Evolutionary conservation across 1,140 invertebrate genomes (phyloP).

Genomic region (Drosophila kanapiae): DNA sequence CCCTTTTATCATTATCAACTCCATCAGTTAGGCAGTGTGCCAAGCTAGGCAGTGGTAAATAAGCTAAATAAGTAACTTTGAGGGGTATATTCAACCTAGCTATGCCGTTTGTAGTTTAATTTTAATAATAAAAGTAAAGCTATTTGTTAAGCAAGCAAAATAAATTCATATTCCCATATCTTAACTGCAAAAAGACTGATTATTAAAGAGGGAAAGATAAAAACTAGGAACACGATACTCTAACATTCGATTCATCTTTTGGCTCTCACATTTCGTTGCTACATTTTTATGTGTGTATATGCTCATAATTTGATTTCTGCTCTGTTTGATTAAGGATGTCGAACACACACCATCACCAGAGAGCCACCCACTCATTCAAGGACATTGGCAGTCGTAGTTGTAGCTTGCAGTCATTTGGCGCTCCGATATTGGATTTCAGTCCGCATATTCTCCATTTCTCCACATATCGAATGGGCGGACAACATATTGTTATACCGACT

Average conservation of each 20-base stretch:
- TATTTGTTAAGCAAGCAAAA: not conserved
- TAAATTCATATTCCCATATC: not conserved
- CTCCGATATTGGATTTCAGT: slow-evolving; percentile 63
- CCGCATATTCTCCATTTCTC: slow-evolving; percentile 23
- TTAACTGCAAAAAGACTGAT: no score
- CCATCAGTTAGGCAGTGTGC: slow-evolving; percentile 55
- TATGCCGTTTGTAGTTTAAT: not conserved
- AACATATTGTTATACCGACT: slow-evolving; percentile 42
- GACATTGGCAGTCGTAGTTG: slow-evolving; percentile 15
- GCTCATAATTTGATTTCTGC: slow-evolving; percentile 68
- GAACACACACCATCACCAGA: not conserved
- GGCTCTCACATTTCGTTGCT: slow-evolving; percentile 8
- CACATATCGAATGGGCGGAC: slow-evolving; percentile 22
- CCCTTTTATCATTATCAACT: slow-evolving; percentile 66
- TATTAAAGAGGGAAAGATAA: not conserved
- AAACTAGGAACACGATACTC: not conserved
- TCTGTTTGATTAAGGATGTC: slow-evolving; percentile 47
- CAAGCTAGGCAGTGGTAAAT: slow-evolving; percentile 10
- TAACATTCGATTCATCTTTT: not conserved
- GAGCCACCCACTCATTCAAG: slow-evolving; percentile 14
- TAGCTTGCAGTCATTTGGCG: slow-evolving; percentile 60
- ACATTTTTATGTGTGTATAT: slow-evolving; percentile 28
- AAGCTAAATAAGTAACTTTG: not conserved
- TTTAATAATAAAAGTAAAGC: not conserved
- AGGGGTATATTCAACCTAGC: not conserved